Base-by-base conservation (phyloP, 2,888 invertebrate genomes). In the Lithosia quadra region DNA sequence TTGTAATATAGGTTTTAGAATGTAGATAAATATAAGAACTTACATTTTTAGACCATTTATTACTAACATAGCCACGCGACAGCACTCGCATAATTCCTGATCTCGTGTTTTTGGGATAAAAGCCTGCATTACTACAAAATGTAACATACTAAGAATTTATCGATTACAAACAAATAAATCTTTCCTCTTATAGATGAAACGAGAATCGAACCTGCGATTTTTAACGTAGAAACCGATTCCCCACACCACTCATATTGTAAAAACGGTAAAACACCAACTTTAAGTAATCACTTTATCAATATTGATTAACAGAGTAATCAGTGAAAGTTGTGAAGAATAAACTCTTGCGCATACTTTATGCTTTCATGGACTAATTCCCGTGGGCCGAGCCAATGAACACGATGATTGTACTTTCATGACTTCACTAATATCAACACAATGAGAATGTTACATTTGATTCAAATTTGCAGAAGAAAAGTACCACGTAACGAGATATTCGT, bases 321-420 rank as follows among this genome's bases (percentile, higher is more conserved):
- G 85, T 73, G 86, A 87, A 86, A 87, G 86, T 86, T 70, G 67
- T 73, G 65, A 62, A 28, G 65, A 62, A 28, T 56, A 58, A 21
- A 24, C 69, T 68, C 74, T 72, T 74, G 68, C 77, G 73, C 74
- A 76, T 78, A 73, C 77, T 73, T 75, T 78, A 73, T 75, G 79
- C 76, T 76, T 84, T 86, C 87, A 86, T 86, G 87, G 85, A 78
- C 87, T 85, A 83, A 85, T 87, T 85, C 76, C 75, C 70, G 76
- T 78, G 60, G 69, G 9, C 67, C 78, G 77, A 76, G 76, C 77
- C 78, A 82, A 81, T 86, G 82, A 77, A 79, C 79, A 80, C 82
- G 81, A 75, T 83, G 80, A 82, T 83, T 80, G 75, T 75, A 83
- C 86, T 86, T 87, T 87, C 86, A 76, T 79, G 69, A 69, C 70